Base-by-base conservation (phyloP, 2,113 vertebrate genomes). In the Cricetomys ansorgei region DNA sequence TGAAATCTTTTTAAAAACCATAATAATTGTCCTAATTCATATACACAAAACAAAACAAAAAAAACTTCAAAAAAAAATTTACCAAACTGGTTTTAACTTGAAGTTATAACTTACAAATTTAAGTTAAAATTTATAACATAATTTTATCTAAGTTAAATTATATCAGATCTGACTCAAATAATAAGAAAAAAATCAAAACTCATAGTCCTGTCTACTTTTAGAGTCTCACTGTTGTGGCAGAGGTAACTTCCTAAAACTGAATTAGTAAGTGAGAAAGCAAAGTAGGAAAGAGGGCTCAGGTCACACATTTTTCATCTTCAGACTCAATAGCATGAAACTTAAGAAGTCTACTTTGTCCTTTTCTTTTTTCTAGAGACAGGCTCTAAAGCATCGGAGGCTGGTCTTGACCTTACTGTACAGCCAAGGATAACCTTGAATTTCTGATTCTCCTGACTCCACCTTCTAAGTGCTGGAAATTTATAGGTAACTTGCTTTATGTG, bases 21-120 rank as follows among this genome's bases (percentile, higher is more conserved):
- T 10, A 88, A 65, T 89, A n/a, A 67, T 50, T 97, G 31, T 93
- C 65, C 65, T 79, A 88, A 81, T 55, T 65, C 37, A 86, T 72
- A 96, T 17, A 77, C 45, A 91, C 57, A 55, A 7, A 16, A n/a
- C n/a, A n/a, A n/a, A n/a, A n/a, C n/a, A n/a, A n/a, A n/a, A n/a
- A n/a, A n/a, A n/a, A n/a, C n/a, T 9, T 25, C 27, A 48, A 77
- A 84, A 53, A 31, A 31, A 92, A 48, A 69, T 31, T 88, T 85
- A 77, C 23, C 67, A 89, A 83, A 45, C 15, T 76, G 17, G 67
- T 81, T 92, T 94, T 64, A 79, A 79, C 34, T 77, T 70, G 16
- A 96, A 96, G 9, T 70, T 81, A 7, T 37, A 70, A 45, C 45
- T 45, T 45, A 29, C 31, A 45, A 43, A 1, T 84, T 19, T n/a